Evolutionary conservation across 2,113 vertebrate species (phyloP).

Genomic region (Columbina picui): DNA sequence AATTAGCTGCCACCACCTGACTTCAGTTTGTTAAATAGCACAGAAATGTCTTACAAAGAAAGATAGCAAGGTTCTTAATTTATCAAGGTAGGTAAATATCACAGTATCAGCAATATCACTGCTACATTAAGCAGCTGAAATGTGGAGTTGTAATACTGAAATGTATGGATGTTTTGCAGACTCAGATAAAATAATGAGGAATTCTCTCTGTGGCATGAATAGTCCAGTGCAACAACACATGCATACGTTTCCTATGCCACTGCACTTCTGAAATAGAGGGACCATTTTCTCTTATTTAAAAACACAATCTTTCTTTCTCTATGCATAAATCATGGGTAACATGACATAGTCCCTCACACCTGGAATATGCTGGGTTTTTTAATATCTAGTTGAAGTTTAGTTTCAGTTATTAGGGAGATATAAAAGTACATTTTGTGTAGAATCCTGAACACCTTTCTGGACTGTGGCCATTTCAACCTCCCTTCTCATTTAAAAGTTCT

Average conservation of each 20-base stretch:
- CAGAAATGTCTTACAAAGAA: background rate
- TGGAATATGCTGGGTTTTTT: background rate
- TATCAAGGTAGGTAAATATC: background rate
- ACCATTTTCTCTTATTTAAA: background rate
- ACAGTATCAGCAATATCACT: background rate
- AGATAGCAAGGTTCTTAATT: background rate
- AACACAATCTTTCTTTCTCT: background rate
- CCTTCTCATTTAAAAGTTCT: background rate
- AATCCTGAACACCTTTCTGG: background rate
- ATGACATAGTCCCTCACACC: background rate
- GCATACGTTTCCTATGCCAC: accelerated
- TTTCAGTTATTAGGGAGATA: background rate
- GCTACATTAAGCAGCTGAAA: background rate
- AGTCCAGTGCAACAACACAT: background rate
- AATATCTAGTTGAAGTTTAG: background rate
- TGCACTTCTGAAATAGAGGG: background rate
- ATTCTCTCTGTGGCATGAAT: background rate
- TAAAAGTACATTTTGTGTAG: background rate
- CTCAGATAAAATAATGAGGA: background rate
- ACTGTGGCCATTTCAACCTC: background rate
- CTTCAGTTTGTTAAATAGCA: too few species aligned
- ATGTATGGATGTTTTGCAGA: background rate
- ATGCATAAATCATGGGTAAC: background rate
- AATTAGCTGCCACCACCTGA: background rate
- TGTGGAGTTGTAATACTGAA: background rate